A percentile compares a stretch with the other conserved stretches of the same genome.
These are phyloP conservation scores for Tolmerus cingulatus DNA, from an alignment of 2,888 invertebrate species.

Conservation along the genomic window DNA sequence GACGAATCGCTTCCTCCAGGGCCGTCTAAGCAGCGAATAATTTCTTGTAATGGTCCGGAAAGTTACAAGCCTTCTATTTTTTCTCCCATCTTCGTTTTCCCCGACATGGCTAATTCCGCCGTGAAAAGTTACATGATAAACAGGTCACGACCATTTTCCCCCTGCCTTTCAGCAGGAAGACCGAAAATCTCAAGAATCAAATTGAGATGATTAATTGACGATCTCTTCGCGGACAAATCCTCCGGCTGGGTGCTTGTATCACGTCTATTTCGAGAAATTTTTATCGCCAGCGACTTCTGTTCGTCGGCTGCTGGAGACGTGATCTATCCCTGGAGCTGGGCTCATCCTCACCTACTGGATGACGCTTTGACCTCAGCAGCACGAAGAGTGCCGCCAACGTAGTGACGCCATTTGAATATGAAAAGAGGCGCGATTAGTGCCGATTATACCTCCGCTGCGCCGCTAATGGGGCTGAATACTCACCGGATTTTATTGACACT, in stretches of 20 bases:
- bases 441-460: neutral
- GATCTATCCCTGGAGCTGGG: neutral
- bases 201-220: neutral
- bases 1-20: neutral
- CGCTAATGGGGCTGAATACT: neutral
- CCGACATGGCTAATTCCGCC: neutral
- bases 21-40: neutral
- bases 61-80: neutral
- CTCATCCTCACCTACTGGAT: slow-evolving; percentile 9
- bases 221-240: neutral
- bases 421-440: slow-evolving; percentile 6
- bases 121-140: slow-evolving; percentile 4
- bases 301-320: neutral
- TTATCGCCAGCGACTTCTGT: neutral
- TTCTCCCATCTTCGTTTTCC: neutral
- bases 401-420: slow-evolving; percentile 1
- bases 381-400: slow-evolving; percentile 21
- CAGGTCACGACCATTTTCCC: slow-evolving; percentile 12
- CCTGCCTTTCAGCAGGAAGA: neutral
- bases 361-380: slow-evolving; percentile 14
- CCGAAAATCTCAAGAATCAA: slow-evolving; percentile 1
- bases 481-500: slow-evolving; percentile 24
- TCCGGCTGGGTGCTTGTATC: slow-evolving; percentile 1
- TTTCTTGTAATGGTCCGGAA: neutral
- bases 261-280: slow-evolving; percentile 8